Evolutionary conservation across 2,797 vertebrate species (phyloP).

Genomic region (Todus mexicanus): DNA sequence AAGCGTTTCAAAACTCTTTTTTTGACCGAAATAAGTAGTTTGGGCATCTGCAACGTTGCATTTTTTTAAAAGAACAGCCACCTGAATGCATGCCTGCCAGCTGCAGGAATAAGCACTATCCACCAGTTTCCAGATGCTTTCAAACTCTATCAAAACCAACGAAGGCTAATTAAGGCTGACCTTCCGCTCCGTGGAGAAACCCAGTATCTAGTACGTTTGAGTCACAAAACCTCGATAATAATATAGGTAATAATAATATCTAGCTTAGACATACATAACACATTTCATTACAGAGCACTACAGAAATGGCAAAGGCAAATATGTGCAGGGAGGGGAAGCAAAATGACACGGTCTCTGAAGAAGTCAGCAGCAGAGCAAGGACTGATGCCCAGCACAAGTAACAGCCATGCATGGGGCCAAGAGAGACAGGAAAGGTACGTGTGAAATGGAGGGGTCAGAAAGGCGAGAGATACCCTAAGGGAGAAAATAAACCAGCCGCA

Average conservation of each 20-base stretch:
- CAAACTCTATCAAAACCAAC: background rate
- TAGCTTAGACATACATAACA: background rate
- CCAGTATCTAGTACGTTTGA: background rate
- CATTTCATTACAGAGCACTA: background rate
- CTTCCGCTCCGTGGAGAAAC: background rate
- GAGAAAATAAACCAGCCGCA: background rate
- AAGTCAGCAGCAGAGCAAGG: background rate
- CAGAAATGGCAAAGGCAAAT: background rate
- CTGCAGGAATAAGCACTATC: background rate
- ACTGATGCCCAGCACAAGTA: background rate
- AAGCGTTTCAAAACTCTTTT: background rate
- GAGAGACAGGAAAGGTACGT: background rate
- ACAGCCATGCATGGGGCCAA: background rate
- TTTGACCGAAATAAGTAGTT: background rate
- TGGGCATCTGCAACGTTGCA: background rate
- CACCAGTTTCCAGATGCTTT: background rate
- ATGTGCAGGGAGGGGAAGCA: background rate
- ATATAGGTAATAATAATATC: background rate
- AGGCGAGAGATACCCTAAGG: background rate
- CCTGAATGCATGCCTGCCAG: background rate
- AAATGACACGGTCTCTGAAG: background rate
- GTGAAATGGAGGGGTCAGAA: background rate
- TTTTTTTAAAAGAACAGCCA: background rate
- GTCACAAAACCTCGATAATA: background rate
- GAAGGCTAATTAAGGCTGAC: background rate